phyloP scores from a whole-genome alignment of 2,113 vertebrate species.

The Lanius collurio region DNA sequence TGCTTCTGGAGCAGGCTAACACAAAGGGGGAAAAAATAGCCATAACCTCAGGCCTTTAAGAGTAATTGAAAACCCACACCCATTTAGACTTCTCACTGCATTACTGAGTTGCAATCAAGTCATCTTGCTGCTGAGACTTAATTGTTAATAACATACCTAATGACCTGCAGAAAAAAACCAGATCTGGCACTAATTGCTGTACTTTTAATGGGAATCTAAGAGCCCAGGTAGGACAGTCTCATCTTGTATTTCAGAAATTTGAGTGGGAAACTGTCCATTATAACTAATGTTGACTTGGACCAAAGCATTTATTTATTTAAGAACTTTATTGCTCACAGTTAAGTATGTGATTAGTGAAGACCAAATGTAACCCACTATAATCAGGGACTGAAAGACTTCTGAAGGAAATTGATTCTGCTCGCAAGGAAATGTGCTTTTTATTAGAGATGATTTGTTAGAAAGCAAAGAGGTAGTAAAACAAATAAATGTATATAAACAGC shows the following conservation, averaged over 20 bases:
- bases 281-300: background rate
- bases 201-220: background rate
- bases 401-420: constrained; percentile 45
- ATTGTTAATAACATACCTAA: constrained; percentile 44
- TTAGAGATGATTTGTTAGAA: constrained; percentile 44
- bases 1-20: background rate
- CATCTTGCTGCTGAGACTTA: background rate
- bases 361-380: constrained; percentile 42
- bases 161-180: background rate
- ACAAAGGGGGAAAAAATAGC: background rate
- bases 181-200: constrained; percentile 6
- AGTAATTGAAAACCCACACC: constrained; percentile 17
- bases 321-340: constrained; percentile 39
- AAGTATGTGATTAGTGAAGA: constrained; percentile 51
- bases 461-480: constrained; percentile 29
- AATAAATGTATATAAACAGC: constrained; percentile 10
- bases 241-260: constrained; percentile 17
- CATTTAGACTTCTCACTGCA: background rate
- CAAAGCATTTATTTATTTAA: constrained; percentile 55
- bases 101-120: constrained; percentile 4
- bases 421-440: constrained; percentile 47
- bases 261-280: constrained; percentile 14
- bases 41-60: constrained; percentile 7
- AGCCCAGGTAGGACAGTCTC: background rate
- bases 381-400: constrained; percentile 24